Evolutionary conservation across 2,797 vertebrate species (phyloP), one percentile per base, ranked within the genome.

Genomic region (Sciurus carolinensis): DNA sequence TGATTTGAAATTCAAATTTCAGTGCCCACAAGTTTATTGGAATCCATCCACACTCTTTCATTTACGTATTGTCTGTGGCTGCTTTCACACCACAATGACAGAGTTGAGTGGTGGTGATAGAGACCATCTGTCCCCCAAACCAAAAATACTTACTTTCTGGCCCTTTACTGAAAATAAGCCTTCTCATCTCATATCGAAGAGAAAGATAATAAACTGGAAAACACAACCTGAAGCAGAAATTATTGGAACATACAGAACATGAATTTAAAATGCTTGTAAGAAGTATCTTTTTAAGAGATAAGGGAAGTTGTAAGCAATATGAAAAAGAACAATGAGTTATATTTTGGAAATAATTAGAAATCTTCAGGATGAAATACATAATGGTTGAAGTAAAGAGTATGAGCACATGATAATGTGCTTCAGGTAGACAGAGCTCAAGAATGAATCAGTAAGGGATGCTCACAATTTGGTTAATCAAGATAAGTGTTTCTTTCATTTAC

Each of bases 81-180:
- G 24, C 50, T 76, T 94, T 84, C 87, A 85, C 39, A 50, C 13
- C 5, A 39, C 30, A n/a, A 7, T 54, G 69, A 50, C 5, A 72
- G 76, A 66, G 26, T 7, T 85, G 15, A 47, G 47, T 54, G 0
- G 17, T 72, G 54, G 44, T 39, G 44, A 87, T 39, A 66, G 86
- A 87, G 10, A 71, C 54, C 47, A n/a, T 72, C 86, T 84, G 72
- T 84, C 54, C 22, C 52, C 24, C 2, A 64, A 86, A 90, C 33
- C 22, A 18, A 84, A 92, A 87, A 39, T 57, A 57, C 54, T 57
- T 85, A 64, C 62, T 76, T 10, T 30, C 75, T 66, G 22, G 83
- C n/a, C n/a, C 64, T 88, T 80, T n/a, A 28, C 52, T 66, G 44
- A 87, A 80, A 92, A 71, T 71, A 14, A 18, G 59, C 95, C 75